Base-by-base conservation (phyloP, 2,113 vertebrate genomes). In the Hipposideros armiger region DNA sequence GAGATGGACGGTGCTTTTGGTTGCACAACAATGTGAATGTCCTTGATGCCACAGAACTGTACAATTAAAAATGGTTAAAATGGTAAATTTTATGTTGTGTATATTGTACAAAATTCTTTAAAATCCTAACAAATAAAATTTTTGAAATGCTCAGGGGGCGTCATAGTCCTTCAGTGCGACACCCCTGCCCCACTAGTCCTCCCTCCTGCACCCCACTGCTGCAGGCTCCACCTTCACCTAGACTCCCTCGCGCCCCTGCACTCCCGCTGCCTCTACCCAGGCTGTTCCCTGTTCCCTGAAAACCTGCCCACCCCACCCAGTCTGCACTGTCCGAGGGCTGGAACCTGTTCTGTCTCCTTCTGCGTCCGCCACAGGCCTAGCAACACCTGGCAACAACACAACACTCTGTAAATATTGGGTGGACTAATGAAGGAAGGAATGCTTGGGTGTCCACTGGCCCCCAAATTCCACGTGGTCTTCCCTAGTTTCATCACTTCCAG, bases 1-100 rank as follows among this genome's bases (percentile, higher is more conserved):
- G 32, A 30, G 20, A 5, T 0, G 4, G 40, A 4, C 0, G 4
- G 52, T 0, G 62, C 30, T 30, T 30, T 8, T 0, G 26, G 22
- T 1, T 0, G 36, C 22, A 4, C 7, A 5, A 4, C 17, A 3
- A 3, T 0, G 19, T 6, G 58, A 19, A 7, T 1, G 15, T 10
- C 19, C 36, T 14, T 11, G 22, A 20, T 1, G 5, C 19, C 28
- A 11, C 77, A 56, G 52, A 66, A 14, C 42, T 1, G 11, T 1
- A 7, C n/a, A 2, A 5, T 52, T 20, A 14, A 19, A 50, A 36
- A 26, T 7, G 11, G 69, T 32, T 7, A 6, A 2, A 24, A 66
- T 0, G 22, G 72, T 11, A 11, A 0, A 3, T 16, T 11, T n/a
- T 42, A 3, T 17, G 16, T 19, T 42, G 2, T 17, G 16, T 19